phyloP scores from a whole-genome alignment of 2,113 vertebrate species.

The Centropus bengalensis region DNA sequence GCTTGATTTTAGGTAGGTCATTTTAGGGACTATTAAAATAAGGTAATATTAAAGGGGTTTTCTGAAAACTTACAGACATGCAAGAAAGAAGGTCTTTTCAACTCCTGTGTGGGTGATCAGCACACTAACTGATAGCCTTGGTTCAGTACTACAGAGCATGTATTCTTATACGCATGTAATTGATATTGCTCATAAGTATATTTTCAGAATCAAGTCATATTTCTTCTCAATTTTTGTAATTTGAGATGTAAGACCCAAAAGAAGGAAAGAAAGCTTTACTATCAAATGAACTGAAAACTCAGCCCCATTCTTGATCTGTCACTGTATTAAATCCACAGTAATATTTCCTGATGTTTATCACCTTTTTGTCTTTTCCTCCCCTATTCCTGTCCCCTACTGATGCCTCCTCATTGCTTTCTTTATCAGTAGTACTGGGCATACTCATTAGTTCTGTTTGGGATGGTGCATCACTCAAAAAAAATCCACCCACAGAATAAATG shows the following conservation, averaged over 20 bases:
- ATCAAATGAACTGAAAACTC: neutral
- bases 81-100: neutral
- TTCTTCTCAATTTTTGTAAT: neutral
- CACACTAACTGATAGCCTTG: neutral
- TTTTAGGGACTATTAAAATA: neutral
- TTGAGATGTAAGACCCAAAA: neutral
- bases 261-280: neutral
- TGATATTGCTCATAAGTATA: neutral
- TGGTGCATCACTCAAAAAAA: neutral
- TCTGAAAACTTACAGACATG: neutral
- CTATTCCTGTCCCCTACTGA: neutral
- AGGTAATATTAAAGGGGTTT: neutral
- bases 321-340: neutral
- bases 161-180: neutral
- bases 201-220: neutral
- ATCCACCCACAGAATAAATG: neutral
- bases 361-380: neutral
- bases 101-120: neutral
- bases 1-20: neutral
- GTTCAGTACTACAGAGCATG: neutral
- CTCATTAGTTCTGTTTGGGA: neutral
- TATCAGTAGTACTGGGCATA: neutral
- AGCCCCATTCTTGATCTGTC: neutral
- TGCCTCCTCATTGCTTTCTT: neutral
- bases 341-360: neutral